A percentile compares a stretch with the other conserved stretches of the same genome.
phyloP scores from a whole-genome alignment of 2,797 vertebrate genomes.

The Melanotaenia trifasciata region DNA sequence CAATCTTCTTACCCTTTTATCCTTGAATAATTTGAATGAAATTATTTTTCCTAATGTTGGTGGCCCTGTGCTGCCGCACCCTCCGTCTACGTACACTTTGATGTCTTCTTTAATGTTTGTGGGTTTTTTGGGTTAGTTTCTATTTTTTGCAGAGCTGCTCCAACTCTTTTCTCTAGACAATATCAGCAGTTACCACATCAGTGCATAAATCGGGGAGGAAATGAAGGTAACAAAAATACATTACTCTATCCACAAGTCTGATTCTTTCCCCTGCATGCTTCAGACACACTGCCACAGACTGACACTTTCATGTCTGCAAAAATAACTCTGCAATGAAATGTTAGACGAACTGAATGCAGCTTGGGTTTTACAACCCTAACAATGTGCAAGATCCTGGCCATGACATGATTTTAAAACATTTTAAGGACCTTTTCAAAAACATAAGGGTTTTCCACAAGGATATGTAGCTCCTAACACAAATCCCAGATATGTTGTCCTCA shows the following conservation, averaged over 20 bases:
- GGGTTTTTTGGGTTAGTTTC: constrained; percentile 39
- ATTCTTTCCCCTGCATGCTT: background rate
- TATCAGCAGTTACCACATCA: constrained; percentile 31
- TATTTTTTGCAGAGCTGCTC: constrained; percentile 33
- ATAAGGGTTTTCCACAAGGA: no score
- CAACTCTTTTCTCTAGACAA: constrained; percentile 48
- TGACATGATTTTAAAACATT: background rate
- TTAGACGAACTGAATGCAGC: constrained; percentile 18
- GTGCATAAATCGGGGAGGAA: constrained; percentile 15
- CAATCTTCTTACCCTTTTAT: constrained; percentile 72
- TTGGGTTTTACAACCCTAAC: constrained; percentile 22
- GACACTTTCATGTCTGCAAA: constrained; percentile 7
- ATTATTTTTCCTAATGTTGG: constrained; percentile 63
- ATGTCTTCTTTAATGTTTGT: constrained; percentile 69
- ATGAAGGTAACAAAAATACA: constrained; percentile 27
- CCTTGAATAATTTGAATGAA: constrained; percentile 75
- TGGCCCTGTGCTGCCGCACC: constrained; percentile 56
- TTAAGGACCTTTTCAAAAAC: background rate
- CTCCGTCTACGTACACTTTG: constrained; percentile 72
- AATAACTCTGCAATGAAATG: constrained; percentile 13
- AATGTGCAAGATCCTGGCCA: background rate
- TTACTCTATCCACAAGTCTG: background rate
- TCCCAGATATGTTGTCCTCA: background rate
- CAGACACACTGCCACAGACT: background rate
- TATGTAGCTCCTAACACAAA: background rate